A percentile compares a stretch with the other conserved stretches of the same genome.
These are phyloP conservation scores for Scatophagus argus DNA, from an alignment of 2,113 vertebrate genomes.

Conservation along the genomic window DNA sequence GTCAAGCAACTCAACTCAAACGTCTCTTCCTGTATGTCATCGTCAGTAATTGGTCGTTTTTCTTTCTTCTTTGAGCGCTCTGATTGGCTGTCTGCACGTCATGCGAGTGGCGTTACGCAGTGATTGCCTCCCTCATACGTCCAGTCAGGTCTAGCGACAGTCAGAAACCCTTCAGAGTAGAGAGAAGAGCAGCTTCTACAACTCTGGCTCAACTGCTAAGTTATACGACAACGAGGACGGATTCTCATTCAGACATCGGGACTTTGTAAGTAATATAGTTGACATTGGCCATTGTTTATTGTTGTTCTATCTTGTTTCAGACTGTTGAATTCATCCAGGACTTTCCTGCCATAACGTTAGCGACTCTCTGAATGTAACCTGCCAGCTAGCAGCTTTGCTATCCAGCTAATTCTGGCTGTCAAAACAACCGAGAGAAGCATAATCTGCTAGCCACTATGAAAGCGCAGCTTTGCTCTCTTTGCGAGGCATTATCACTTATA, in stretches of 20 bases:
- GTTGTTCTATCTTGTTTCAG: constrained; percentile 44
- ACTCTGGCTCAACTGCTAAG: constrained; percentile 42
- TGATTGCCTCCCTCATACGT: constrained; percentile 42
- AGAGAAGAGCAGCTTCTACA: background rate
- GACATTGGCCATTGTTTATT: background rate
- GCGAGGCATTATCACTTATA: background rate
- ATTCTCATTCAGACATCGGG: background rate
- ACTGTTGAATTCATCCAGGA: constrained; percentile 37
- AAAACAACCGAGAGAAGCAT: constrained; percentile 68
- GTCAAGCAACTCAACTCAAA: no score
- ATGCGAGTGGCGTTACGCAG: constrained; percentile 77
- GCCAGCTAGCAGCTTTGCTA: constrained; percentile 73
- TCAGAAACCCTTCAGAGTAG: constrained; percentile 5
- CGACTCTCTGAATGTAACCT: constrained; percentile 36
- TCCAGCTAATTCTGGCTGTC: constrained; percentile 77
- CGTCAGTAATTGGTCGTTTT: constrained; percentile 36
- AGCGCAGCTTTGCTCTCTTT: background rate
- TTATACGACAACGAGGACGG: constrained; percentile 16
- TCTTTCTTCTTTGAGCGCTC: background rate
- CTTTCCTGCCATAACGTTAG: constrained; percentile 48
- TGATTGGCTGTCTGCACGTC: constrained; percentile 77
- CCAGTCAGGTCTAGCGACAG: constrained; percentile 52
- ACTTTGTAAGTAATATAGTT: constrained; percentile 50
- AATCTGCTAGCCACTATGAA: constrained; percentile 61
- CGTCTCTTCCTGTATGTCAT: constrained; percentile 30